Evolutionary conservation across 2,888 invertebrate genomes (phyloP).

Genomic region (Thymelicus sylvestris): DNA sequence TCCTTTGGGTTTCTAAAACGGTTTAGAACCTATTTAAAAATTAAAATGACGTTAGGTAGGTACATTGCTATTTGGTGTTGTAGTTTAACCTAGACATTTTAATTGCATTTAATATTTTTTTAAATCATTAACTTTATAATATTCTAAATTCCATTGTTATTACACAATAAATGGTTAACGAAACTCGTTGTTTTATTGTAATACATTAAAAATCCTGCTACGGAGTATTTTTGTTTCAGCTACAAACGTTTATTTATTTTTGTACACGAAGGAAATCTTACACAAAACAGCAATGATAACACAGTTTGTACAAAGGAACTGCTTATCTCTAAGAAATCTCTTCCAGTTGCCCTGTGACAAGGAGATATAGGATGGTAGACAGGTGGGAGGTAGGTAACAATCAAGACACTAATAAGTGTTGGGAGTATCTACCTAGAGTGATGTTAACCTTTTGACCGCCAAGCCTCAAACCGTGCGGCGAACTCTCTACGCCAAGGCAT

Average conservation of each 20-base stretch:
- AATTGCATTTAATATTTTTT: constrained; percentile 30
- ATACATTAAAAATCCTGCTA: not conserved
- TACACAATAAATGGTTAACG: constrained; percentile 34
- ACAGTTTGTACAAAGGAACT: no score
- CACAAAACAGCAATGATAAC: not conserved
- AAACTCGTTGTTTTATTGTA: constrained; percentile 11
- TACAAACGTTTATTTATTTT: not conserved
- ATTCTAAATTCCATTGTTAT: constrained; percentile 16
- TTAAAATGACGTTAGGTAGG: not conserved
- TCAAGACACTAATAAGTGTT: no score
- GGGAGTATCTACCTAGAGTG: no score
- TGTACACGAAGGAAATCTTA: not conserved
- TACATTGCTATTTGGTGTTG: constrained; percentile 12
- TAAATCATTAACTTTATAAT: constrained; percentile 20
- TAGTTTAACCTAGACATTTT: constrained; percentile 26
- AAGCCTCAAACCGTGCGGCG: no score
- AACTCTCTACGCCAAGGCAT: no score
- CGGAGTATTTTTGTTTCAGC: not conserved
- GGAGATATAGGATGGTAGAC: no score
- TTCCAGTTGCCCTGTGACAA: no score
- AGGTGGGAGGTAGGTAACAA: no score
- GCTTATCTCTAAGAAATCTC: no score
- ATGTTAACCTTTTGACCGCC: no score
- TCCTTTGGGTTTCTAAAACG: no score
- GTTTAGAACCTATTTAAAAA: not conserved